A percentile compares a stretch with the other conserved stretches of the same genome.
These are phyloP conservation scores for Diorhabda carinulata DNA, from an alignment of 1,140 invertebrate genomes.

Conservation along the genomic window DNA sequence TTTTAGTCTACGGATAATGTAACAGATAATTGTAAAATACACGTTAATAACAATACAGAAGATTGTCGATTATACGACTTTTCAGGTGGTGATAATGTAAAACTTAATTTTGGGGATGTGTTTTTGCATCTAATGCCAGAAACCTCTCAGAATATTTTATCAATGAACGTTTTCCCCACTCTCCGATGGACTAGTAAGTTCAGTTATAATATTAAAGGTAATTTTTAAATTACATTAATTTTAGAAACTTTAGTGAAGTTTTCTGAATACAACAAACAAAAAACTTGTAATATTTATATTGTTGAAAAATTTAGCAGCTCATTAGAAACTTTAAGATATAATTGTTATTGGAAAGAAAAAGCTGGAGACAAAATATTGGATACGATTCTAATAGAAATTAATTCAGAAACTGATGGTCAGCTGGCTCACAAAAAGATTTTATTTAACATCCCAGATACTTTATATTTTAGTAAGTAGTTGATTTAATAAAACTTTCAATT, in stretches of 20 bases:
- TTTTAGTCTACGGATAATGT: slow-evolving; percentile 7
- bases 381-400: not conserved
- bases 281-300: slow-evolving; percentile 12
- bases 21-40: slow-evolving; percentile 4
- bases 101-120: slow-evolving; percentile 9
- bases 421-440: slow-evolving; percentile 16
- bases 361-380: not conserved
- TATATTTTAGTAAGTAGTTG: slow-evolving; percentile 4
- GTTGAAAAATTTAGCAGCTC: slow-evolving; percentile 4
- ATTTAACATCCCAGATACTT: slow-evolving; percentile 6
- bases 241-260: slow-evolving; percentile 18
- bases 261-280: slow-evolving; percentile 5
- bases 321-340: slow-evolving; percentile 1
- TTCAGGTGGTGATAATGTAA: slow-evolving; percentile 13
- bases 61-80: slow-evolving; percentile 6
- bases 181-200: slow-evolving; percentile 19
- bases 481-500: not conserved
- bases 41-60: not conserved
- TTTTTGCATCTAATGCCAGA: not conserved
- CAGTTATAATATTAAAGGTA: not conserved
- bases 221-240: not conserved
- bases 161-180: slow-evolving; percentile 1
- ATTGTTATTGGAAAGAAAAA: not conserved
- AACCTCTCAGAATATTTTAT: not conserved
- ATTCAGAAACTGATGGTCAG: not conserved